A percentile compares a stretch with the other conserved stretches of the same genome.
Conservation (phyloP, 2,113 vertebrate genomes). For the Muscicapa adusta region DNA sequence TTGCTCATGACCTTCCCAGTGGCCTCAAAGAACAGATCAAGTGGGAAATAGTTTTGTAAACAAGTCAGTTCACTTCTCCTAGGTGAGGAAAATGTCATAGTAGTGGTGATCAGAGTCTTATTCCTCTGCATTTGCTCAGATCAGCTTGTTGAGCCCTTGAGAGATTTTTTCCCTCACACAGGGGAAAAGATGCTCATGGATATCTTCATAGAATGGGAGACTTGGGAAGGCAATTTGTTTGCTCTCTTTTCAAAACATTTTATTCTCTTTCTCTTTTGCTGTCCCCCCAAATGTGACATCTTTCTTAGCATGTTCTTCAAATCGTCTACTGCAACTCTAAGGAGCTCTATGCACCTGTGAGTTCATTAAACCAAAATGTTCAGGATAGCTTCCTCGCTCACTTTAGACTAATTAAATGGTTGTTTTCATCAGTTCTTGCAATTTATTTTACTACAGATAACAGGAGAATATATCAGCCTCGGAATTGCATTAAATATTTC, state of each 20-base stretch:
- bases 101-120: background rate
- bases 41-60: background rate
- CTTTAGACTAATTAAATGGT: conserved; percentile 72
- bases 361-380: conserved; percentile 59
- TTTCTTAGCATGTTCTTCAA: background rate
- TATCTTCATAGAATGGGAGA: background rate
- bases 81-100: background rate
- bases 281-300: background rate
- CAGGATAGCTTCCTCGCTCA: conserved; percentile 53
- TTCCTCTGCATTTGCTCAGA: background rate
- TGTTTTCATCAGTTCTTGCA: conserved; percentile 70
- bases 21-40: background rate
- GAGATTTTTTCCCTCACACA: background rate
- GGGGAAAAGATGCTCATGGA: background rate
- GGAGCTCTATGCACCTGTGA: conserved; percentile 44
- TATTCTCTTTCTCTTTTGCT: background rate
- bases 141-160: background rate
- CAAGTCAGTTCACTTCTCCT: background rate
- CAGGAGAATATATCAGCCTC: conserved; percentile 72
- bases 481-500: conserved; percentile 77
- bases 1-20: background rate
- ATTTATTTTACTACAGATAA: conserved; percentile 77
- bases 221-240: background rate
- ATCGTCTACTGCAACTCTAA: background rate
- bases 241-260: background rate